A percentile compares a stretch with the other conserved stretches of the same genome.
phyloP scores from a whole-genome alignment of 92 coral and sea anemone genomes.

The Micromussa lordhowensis region DNA sequence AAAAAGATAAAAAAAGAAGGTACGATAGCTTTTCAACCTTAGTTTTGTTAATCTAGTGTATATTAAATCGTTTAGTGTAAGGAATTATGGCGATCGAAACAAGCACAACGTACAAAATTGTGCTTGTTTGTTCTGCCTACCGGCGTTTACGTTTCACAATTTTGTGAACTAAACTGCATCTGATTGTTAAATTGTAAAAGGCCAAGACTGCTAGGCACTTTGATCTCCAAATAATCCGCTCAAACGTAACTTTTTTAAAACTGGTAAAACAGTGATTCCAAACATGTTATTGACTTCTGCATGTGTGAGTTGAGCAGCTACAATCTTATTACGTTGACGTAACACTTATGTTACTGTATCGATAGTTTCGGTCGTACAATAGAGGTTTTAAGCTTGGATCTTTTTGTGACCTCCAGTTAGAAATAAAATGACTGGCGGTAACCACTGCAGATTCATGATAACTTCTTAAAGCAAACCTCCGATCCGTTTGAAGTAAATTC shows the following conservation, averaged over 20 bases:
- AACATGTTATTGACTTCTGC: background rate
- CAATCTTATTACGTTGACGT: background rate
- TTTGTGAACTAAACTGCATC: background rate
- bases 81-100: background rate
- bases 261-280: background rate
- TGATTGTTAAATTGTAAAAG: background rate
- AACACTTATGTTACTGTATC: background rate
- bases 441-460: background rate
- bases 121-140: constrained; percentile 22
- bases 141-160: background rate
- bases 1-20: constrained; percentile 97
- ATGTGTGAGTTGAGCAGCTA: background rate
- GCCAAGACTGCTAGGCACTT: background rate
- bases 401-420: no score
- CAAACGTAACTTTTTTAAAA: background rate
- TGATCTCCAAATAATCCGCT: background rate
- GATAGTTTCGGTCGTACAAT: background rate
- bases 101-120: no score
- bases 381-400: background rate
- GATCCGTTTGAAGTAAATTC: background rate
- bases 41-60: background rate
- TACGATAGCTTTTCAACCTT: constrained; percentile 22
- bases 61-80: background rate
- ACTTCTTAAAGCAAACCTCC: background rate
- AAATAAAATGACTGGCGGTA: background rate